Conservation (phyloP, 2,888 invertebrate genomes). For the Ophion ventricosus region DNA sequence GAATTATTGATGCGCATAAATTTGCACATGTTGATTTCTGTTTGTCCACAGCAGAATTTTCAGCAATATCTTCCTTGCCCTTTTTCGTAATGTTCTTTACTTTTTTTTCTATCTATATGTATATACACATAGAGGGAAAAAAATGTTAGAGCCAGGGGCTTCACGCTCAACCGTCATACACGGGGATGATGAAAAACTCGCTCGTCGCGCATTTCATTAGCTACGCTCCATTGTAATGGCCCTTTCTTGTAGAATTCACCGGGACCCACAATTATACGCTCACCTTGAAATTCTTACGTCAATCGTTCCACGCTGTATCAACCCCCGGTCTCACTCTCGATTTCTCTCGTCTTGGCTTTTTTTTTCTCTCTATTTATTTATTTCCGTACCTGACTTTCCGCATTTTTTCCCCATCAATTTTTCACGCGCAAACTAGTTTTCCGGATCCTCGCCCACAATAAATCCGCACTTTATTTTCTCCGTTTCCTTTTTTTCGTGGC, state of each 20-base stretch:
- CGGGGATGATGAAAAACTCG: neutral
- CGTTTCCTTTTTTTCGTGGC: neutral
- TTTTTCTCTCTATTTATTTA: constrained; percentile 6
- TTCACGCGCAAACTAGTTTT: constrained; percentile 7
- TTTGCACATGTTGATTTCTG: no score
- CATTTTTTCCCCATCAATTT: constrained; percentile 15
- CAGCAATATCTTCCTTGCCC: no score
- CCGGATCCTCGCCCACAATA: neutral
- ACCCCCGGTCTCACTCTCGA: constrained; percentile 1
- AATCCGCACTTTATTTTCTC: neutral
- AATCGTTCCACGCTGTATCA: constrained; percentile 20
- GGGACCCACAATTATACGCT: constrained; percentile 56
- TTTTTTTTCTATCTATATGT: neutral
- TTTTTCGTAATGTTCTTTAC: constrained; percentile 1
- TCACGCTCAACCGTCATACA: constrained; percentile 25
- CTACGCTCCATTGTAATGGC: constrained; percentile 38
- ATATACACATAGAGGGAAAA: constrained; percentile 8
- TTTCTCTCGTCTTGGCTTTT: neutral
- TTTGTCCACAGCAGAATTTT: no score
- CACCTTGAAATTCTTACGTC: constrained; percentile 56
- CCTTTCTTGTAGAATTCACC: constrained; percentile 37
- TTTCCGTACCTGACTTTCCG: constrained; percentile 26
- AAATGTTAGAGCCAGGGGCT: neutral
- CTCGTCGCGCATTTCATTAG: constrained; percentile 39
- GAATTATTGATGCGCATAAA: no score